Evolutionary conservation across 2,113 vertebrate species (phyloP), one percentile per base, ranked within the genome.

Genomic region (Spea bombifrons): DNA sequence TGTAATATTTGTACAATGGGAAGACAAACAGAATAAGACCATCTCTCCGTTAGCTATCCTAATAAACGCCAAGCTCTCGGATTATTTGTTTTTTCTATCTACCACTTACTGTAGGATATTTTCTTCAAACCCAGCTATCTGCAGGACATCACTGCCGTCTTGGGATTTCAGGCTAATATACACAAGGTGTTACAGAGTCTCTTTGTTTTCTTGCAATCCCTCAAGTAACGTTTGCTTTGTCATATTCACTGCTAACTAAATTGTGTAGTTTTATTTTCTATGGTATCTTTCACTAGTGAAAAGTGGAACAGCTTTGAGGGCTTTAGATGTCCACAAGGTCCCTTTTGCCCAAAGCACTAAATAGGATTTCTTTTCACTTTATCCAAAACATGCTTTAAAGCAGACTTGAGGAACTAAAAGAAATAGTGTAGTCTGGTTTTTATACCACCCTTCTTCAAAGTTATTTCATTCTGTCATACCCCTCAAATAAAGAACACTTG

Each of bases 1-100:
- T 68, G 71, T 45, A 80, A 80, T 73, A 73, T 73, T 67, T 74
- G 78, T 59, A 80, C 52, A 74, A 43, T 68, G 64, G 4, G 47
- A 74, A 67, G 63, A 59, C 71, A 73, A 80, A 73, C 71, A 80
- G n/a, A 73, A 44, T 5, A 69, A 17, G 69, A 48, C 9, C 30
- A 12, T 4, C 7, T 73, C 7, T n/a, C 47, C 76, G 5, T 15
- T 48, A 47, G 12, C 67, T 59, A 16, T 71, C n/a, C 2, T 8
- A 50, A 15, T 55, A 59, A 73, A 30, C 10, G 4, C 61, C n/a
- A 15, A 9, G 50, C 12, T 4, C 49, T 66, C 43, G 16, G 48
- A 66, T 53, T 47, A 47, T n/a, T 16, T 66, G n/a, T 44, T 16
- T 55, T 43, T 48, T 73, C 52, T 55, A 49, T 75, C 16, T 45